Conservation (phyloP, 2,113 vertebrate genomes). For the Seriola quinqueradiata region DNA sequence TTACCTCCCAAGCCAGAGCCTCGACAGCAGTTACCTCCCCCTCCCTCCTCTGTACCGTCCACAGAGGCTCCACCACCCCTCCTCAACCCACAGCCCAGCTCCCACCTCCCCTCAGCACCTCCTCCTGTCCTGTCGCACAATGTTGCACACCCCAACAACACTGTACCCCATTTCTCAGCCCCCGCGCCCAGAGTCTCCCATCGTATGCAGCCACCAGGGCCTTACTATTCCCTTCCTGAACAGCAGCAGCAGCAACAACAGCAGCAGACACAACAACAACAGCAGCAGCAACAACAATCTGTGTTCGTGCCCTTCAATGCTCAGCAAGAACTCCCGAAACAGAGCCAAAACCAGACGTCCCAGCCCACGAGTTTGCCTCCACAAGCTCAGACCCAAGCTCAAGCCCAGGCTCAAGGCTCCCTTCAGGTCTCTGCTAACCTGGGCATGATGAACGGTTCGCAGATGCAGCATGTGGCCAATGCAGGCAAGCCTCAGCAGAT, state of each 20-base stretch:
- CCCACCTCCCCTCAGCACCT: conserved; percentile 84
- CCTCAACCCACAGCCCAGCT: conserved; percentile 86
- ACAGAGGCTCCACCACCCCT: conserved; percentile 72
- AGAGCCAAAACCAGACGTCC: conserved; percentile 82
- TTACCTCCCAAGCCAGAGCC: conserved; percentile 83
- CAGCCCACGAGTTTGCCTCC: conserved; percentile 87
- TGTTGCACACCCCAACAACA: conserved; percentile 86
- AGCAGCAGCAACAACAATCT: conserved; percentile 88
- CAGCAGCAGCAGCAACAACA: conserved; percentile 85
- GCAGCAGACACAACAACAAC: conserved; percentile 57
- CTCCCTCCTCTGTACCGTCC: conserved; percentile 84
- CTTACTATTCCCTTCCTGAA: conserved; percentile 91
- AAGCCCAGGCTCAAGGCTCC: conserved; percentile 81
- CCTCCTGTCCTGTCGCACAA: conserved; percentile 84
- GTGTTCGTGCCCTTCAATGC: conserved; percentile 91
- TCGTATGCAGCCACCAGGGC: conserved; percentile 94
- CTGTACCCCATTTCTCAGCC: conserved; percentile 93
- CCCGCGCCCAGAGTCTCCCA: conserved; percentile 88
- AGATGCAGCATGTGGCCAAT: conserved; percentile 92
- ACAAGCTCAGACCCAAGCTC: conserved; percentile 79
- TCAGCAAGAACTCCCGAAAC: conserved; percentile 82
- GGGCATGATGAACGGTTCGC: conserved; percentile 95
- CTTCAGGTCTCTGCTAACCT: conserved; percentile 93
- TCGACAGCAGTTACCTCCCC: conserved; percentile 86
- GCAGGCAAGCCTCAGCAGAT: conserved; percentile 91